phyloP scores from a whole-genome alignment of 2,888 invertebrate species.

The Bibio marci region DNA sequence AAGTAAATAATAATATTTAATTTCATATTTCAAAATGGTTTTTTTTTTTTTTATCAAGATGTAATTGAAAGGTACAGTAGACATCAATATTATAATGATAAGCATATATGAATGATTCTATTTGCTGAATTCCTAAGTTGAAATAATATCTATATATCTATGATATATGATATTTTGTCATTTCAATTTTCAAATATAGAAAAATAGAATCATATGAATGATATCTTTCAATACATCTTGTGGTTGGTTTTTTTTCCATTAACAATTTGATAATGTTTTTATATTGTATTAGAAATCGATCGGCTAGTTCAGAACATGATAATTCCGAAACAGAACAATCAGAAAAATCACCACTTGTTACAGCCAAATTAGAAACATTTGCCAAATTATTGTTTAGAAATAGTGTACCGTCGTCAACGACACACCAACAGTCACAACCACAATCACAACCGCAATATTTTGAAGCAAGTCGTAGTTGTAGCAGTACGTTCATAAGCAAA shows the following conservation, averaged over 20 bases:
- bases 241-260: not conserved
- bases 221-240: not conserved
- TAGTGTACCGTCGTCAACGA: slow-evolving; percentile 25
- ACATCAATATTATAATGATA: too few species aligned
- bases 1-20: slow-evolving; percentile 27
- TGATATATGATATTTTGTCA: too few species aligned
- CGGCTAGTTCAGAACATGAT: slow-evolving; percentile 42
- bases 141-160: too few species aligned
- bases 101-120: too few species aligned
- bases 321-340: slow-evolving; percentile 31
- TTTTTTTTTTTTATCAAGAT: not conserved
- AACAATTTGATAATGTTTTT: not conserved
- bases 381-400: slow-evolving; percentile 54
- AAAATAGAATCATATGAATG: too few species aligned
- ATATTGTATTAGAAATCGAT: slow-evolving; percentile 31
- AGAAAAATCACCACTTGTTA: slow-evolving; percentile 47
- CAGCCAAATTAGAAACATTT: slow-evolving; percentile 56
- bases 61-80: too few species aligned
- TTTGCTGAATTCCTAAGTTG: too few species aligned
- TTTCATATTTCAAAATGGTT: not conserved
- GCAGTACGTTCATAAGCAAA: too few species aligned
- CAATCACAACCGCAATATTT: too few species aligned
- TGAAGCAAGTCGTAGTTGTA: too few species aligned
- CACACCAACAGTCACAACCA: too few species aligned
- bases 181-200: too few species aligned